Evolutionary conservation across 2,888 invertebrate species (phyloP).

Genomic region (Cosmorhoe ocellata): DNA sequence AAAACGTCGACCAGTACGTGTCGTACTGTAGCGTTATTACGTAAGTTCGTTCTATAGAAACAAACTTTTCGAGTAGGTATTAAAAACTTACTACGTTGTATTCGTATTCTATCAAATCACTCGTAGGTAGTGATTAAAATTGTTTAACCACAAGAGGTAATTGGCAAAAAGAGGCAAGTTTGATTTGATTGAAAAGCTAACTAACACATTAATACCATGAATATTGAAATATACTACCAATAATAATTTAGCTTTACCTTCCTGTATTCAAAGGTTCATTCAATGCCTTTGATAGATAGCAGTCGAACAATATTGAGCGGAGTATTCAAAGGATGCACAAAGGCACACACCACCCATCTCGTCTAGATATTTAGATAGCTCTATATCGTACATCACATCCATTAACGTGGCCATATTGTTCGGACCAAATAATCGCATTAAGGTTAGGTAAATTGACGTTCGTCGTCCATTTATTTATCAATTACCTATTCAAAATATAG

Average conservation of each 20-base stretch:
- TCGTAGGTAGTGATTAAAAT: too few species aligned
- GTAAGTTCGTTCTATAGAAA: too few species aligned
- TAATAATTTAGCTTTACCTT: constrained; percentile 1
- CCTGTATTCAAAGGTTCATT: constrained; percentile 4
- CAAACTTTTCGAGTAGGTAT: too few species aligned
- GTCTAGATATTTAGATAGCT: constrained; percentile 2
- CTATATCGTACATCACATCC: constrained; percentile 42
- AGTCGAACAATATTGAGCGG: constrained; percentile 5
- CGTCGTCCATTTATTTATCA: constrained; percentile 44
- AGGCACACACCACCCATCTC: constrained; percentile 1
- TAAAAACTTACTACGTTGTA: too few species aligned
- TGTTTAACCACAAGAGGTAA: too few species aligned
- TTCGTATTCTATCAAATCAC: too few species aligned
- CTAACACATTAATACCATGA: too few species aligned
- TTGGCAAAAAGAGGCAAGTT: too few species aligned
- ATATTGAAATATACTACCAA: too few species aligned
- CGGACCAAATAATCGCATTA: constrained; percentile 52
- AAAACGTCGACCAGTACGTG: too few species aligned
- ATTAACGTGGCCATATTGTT: constrained; percentile 45
- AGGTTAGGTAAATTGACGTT: constrained; percentile 51
- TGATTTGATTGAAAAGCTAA: too few species aligned
- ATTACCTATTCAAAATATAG: constrained; percentile 41
- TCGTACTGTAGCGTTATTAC: too few species aligned
- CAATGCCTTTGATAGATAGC: constrained; percentile 8
- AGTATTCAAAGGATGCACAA: constrained; percentile 19